Conservation (phyloP, 2,888 invertebrate species). For the Trilocha varians region DNA sequence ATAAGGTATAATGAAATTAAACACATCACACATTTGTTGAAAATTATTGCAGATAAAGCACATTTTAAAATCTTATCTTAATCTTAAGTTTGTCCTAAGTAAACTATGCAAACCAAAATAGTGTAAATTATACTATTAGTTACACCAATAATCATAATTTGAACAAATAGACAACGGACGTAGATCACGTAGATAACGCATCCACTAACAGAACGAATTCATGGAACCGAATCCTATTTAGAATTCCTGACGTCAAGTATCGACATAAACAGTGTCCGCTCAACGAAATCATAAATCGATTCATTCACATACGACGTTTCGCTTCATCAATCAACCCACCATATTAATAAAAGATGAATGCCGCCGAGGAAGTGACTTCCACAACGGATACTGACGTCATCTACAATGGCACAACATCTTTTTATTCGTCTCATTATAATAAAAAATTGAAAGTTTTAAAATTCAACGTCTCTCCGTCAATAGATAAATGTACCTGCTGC, state of each 20-base stretch:
- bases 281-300: slow-evolving; percentile 57
- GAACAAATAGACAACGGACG: not conserved
- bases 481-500: not conserved
- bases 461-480: not conserved
- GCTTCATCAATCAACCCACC: slow-evolving; percentile 58
- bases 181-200: not conserved
- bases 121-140: not conserved
- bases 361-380: slow-evolving; percentile 40
- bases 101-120: no score
- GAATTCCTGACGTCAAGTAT: slow-evolving; percentile 57
- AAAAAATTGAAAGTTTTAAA: not conserved
- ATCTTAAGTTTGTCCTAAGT: no score
- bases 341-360: slow-evolving; percentile 63
- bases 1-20: no score
- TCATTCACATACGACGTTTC: slow-evolving; percentile 61
- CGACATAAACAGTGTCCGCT: slow-evolving; percentile 48
- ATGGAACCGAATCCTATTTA: slow-evolving; percentile 35
- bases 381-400: slow-evolving; percentile 51
- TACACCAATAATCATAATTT: not conserved
- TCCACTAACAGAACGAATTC: slow-evolving; percentile 20
- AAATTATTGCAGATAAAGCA: no score
- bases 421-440: slow-evolving; percentile 8
- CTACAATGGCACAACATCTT: slow-evolving; percentile 23
- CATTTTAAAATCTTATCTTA: no score
- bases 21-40: no score